Evolutionary conservation across 2,797 vertebrate genomes (phyloP), one percentile per base, ranked within the genome.

Genomic region (Tangara arthus): DNA sequence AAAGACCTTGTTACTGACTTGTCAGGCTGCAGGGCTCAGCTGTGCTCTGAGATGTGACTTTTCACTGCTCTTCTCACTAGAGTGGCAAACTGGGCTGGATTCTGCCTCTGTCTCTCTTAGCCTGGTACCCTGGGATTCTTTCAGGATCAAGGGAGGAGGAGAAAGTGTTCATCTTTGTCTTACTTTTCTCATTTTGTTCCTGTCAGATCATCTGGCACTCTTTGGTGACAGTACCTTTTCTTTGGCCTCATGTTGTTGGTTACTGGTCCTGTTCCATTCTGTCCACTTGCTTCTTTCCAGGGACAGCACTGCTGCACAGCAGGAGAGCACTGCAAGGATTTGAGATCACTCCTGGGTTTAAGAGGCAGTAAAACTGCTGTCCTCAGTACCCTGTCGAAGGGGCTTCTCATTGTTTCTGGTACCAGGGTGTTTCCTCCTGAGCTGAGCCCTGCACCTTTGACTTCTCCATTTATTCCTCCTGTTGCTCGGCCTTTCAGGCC

Each of bases 171-270:
- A 2, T 49, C 42, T 64, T 46, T 60, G n/a, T n/a, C 27, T 19
- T 18, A 4, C 18, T 70, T 88, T 28, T 50, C 26, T 42, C 1
- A 0, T 32, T n/a, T 61, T 23, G 23, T 8, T 8, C 14, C 13
- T 50, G 28, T 77, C n/a, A n/a, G 35, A 42, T 82, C 24, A 52
- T 32, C 28, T 47, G 55, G 26, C 44, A 23, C 19, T 15, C 66
- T 49, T 41, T 75, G 37, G 37, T 37, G 75, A 28, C 47, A 44
- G 28, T 4, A 53, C 24, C 24, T 87, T 68, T 79, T 50, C 64
- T 73, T 66, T 28, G 47, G 30, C 35, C 42, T 79, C 44, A 1
- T 72, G 53, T 71, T 56, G 23, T 53, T 69, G 39, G 20, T 66
- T 65, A 64, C 21, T 27, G n/a, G 5, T 86, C 37, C 53, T 44